Base-by-base conservation (phyloP, 2,888 invertebrate species). In the Andrena marginata region DNA sequence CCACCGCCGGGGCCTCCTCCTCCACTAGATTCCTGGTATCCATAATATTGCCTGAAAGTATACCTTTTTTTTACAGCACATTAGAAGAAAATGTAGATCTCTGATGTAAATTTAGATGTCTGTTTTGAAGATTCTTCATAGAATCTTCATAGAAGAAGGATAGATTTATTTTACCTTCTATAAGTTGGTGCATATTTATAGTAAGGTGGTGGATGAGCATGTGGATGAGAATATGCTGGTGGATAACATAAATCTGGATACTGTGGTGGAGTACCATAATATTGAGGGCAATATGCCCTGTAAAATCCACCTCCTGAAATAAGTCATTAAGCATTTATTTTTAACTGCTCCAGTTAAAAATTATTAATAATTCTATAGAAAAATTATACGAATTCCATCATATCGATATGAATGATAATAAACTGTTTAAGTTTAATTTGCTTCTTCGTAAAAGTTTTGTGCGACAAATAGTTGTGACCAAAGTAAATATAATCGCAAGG, bases 211-310 rank as follows among this genome's bases (percentile, higher is more conserved):
- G 94, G 93, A 85, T 94, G 94, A 72, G 93, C 90, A 86, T 94
- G 93, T 48, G 94, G 91, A 89, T 93, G 93, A 77, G 92, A 87
- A 86, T 94, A 94, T 80, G 94, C 94, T 70, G 95, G 94, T 72
- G 95, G 94, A 91, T 95, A 95, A 91, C 95, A 95, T 79, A 95
- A 91, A 84, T 95, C 95, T 89, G 93, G 93, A 90, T 94, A 94
- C 89, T 93, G 94, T 56, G 94, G 95, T 91, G 94, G 94, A 71
- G 95, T 94, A 69, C 94, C 94, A 84, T 95, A 95, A 90, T 95
- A 95, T 89, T 95, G 95, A 89, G 95, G 95, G 77, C 93, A 94
- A 89, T 94, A 94, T 80, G 93, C 90, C 83, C 94, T 91, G 89
- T 93, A 94, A 87, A 93, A 94, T 78, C 93, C 92, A 82, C 92